Evolutionary conservation across 1,140 invertebrate species (phyloP).

Genomic region (Pomacea maculata): DNA sequence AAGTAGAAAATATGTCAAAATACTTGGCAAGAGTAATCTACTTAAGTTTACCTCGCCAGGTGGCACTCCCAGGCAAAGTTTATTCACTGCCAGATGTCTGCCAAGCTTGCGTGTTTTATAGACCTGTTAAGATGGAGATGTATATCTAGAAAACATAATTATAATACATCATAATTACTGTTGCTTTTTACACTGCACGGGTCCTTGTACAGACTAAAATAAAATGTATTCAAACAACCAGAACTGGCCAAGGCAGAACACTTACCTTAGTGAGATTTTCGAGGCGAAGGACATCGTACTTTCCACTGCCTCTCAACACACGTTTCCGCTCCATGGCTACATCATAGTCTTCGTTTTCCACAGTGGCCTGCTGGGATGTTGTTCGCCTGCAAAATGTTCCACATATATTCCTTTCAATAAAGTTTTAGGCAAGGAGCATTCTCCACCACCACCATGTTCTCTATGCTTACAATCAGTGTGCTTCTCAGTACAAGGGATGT

Average conservation of each 20-base stretch:
- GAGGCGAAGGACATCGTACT: constrained; percentile 61
- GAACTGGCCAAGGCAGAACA: not conserved
- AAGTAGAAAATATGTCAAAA: not conserved
- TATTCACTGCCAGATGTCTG: constrained; percentile 72
- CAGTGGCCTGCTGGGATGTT: constrained; percentile 1
- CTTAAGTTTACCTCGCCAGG: constrained; percentile 68
- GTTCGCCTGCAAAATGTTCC: constrained; percentile 10
- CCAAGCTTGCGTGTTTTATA: constrained; percentile 57
- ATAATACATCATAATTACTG: too few species aligned
- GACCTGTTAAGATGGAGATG: constrained; percentile 47
- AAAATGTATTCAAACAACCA: not conserved
- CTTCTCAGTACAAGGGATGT: too few species aligned
- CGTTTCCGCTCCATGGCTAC: constrained; percentile 65
- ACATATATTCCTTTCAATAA: too few species aligned
- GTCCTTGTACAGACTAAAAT: too few species aligned
- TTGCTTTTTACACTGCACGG: too few species aligned
- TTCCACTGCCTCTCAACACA: constrained; percentile 58
- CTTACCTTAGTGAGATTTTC: constrained; percentile 66
- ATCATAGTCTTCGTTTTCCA: constrained; percentile 67
- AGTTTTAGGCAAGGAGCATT: too few species aligned
- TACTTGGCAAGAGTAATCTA: not conserved
- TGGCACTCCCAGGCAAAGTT: constrained; percentile 76
- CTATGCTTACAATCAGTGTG: too few species aligned
- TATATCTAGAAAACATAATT: too few species aligned
- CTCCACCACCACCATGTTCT: too few species aligned